Conservation (phyloP, 2,888 invertebrate genomes). For the Aspidiotus destructor region DNA sequence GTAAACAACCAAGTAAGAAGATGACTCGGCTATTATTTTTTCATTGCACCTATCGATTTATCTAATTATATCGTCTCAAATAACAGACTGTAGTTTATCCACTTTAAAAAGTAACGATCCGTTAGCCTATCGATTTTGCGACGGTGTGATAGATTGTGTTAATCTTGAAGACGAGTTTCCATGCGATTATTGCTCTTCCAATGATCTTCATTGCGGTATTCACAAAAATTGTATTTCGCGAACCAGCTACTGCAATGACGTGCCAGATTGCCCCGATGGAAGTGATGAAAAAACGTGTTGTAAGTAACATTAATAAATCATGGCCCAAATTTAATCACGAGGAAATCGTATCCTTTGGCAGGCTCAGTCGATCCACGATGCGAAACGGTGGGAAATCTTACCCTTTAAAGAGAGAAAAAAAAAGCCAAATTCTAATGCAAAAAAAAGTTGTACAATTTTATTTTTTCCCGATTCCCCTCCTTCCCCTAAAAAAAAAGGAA, state of each 20-base stretch:
- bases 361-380: too few relatives aligned
- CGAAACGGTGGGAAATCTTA: too few relatives aligned
- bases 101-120: constrained; percentile 60
- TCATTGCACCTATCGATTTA: background rate
- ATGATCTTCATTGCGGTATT: constrained; percentile 67
- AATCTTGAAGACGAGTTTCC: constrained; percentile 70
- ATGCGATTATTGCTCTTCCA: constrained; percentile 65
- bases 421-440: too few relatives aligned
- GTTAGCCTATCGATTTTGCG: constrained; percentile 67
- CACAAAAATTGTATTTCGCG: constrained; percentile 63
- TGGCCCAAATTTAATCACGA: too few relatives aligned
- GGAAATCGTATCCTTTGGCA: background rate
- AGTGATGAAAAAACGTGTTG: constrained; percentile 78
- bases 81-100: constrained; percentile 56
- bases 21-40: background rate
- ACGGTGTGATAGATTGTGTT: constrained; percentile 76
- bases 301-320: constrained; percentile 47
- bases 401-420: too few relatives aligned
- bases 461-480: too few relatives aligned
- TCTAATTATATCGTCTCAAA: background rate
- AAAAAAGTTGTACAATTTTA: too few relatives aligned
- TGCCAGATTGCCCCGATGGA: constrained; percentile 72
- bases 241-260: constrained; percentile 67
- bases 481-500: too few relatives aligned
- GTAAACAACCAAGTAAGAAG: constrained; percentile 60